These are phyloP conservation scores for Prunella fulvescens DNA, from an alignment of 2,113 vertebrate species.

Conservation along the genomic window DNA sequence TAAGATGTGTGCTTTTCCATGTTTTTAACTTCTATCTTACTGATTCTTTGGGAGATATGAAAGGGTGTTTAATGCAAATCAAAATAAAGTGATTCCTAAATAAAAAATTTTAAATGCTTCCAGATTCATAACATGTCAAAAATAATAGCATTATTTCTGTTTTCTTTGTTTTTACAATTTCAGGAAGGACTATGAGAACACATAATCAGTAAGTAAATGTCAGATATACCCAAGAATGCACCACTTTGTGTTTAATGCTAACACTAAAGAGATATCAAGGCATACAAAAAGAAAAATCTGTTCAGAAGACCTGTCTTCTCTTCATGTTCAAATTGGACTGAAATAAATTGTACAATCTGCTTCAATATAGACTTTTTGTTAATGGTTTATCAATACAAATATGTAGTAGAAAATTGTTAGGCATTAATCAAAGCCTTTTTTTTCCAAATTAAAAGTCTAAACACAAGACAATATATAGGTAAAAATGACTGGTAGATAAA, in stretches of 20 bases:
- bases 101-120: not conserved
- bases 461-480: not conserved
- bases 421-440: not conserved
- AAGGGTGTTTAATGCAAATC: not conserved
- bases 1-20: not conserved
- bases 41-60: not conserved
- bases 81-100: not conserved
- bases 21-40: not conserved
- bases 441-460: slow-evolving; percentile 10
- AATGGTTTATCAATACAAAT: not conserved
- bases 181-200: not conserved
- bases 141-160: not conserved
- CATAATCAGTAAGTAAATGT: not conserved
- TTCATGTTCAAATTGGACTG: not conserved
- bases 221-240: not conserved
- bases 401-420: not conserved
- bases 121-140: not conserved
- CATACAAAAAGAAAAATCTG: not conserved
- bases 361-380: slow-evolving; percentile 23
- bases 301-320: not conserved
- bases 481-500: slow-evolving; percentile 24
- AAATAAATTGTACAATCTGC: not conserved
- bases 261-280: not conserved
- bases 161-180: not conserved
- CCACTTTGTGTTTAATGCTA: not conserved